A percentile compares a stretch with the other conserved stretches of the same genome.
phyloP scores from a whole-genome alignment of 2,888 invertebrate genomes.

The Lathronympha strigana region DNA sequence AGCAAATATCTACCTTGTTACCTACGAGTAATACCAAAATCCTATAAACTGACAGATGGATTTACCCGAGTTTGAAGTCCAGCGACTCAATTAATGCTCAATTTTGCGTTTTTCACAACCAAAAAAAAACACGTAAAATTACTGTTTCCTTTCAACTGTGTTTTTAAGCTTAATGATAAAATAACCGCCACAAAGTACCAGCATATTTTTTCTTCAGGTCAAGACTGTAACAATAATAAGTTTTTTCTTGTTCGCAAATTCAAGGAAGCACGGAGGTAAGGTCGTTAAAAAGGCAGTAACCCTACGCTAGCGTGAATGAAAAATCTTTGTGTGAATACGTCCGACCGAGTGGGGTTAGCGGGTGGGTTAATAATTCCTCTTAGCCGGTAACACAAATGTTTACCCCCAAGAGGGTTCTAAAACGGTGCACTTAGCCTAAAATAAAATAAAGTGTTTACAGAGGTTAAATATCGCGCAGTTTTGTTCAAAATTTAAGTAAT shows the following conservation, averaged over 20 bases:
- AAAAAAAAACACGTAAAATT: background rate
- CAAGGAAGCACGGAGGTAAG: conserved; percentile 28
- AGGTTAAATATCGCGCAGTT: conserved; percentile 5
- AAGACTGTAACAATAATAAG: conserved; percentile 17
- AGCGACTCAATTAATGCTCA: too few species aligned
- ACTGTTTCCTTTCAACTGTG: background rate
- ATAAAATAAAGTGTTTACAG: conserved; percentile 20
- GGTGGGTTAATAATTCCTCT: conserved; percentile 54
- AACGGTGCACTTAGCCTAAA: conserved; percentile 43
- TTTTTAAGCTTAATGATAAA: conserved; percentile 34
- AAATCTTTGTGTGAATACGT: conserved; percentile 51
- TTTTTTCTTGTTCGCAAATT: conserved; percentile 26
- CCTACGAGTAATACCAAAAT: too few species aligned
- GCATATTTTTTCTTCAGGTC: conserved; percentile 27
- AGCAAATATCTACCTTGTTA: too few species aligned
- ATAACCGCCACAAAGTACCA: conserved; percentile 26
- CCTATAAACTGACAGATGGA: too few species aligned
- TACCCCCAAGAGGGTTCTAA: conserved; percentile 49
- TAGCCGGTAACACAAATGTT: conserved; percentile 47
- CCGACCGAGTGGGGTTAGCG: conserved; percentile 47
- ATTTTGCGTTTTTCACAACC: background rate
- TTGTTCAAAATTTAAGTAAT: background rate
- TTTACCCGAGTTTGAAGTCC: too few species aligned
- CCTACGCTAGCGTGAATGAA: conserved; percentile 52
- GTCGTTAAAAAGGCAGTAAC: conserved; percentile 56